These are phyloP conservation scores for Rhagologus leucostigma DNA, from an alignment of 2,113 vertebrate species.

Conservation along the genomic window DNA sequence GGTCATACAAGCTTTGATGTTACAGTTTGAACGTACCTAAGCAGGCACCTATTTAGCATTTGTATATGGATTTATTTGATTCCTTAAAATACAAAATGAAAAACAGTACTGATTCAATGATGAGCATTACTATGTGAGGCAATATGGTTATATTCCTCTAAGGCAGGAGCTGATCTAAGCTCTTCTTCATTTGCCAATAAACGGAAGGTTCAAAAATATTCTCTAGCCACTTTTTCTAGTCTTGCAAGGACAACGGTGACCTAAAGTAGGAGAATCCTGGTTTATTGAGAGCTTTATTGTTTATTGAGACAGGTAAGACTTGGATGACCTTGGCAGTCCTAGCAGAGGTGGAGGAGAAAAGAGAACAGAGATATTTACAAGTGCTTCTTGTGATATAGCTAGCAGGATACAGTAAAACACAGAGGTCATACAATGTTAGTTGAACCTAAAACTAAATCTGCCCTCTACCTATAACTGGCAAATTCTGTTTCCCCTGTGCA, in stretches of 20 bases:
- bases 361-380: background rate
- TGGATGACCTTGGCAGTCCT: background rate
- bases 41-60: background rate
- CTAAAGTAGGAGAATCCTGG: background rate
- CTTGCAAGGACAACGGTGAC: background rate
- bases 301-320: background rate
- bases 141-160: background rate
- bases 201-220: background rate
- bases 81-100: background rate
- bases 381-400: background rate
- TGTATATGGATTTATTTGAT: background rate
- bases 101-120: background rate
- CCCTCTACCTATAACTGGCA: background rate
- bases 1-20: background rate
- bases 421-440: background rate
- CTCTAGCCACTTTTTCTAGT: background rate
- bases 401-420: background rate
- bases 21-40: background rate
- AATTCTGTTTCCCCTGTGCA: background rate
- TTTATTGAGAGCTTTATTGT: background rate
- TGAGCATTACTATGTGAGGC: background rate
- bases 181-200: background rate
- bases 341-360: background rate
- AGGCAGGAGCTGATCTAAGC: background rate
- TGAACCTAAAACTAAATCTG: background rate